Conservation (phyloP, 1,140 invertebrate species). For the Drosophila ercepeae region DNA sequence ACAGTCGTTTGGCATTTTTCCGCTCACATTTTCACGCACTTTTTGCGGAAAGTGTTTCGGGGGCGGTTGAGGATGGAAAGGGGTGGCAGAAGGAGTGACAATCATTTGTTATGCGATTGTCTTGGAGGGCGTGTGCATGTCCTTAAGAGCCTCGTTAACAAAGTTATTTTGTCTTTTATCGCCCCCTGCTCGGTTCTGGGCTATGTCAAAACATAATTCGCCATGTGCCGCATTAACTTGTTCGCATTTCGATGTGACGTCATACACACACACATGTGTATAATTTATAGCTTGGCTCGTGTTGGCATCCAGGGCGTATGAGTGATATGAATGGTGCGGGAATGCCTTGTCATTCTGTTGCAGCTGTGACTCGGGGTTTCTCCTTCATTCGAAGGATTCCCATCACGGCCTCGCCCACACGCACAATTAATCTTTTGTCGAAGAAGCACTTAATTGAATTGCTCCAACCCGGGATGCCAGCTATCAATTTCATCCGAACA, state of each 20-base stretch:
- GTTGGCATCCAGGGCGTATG: slow-evolving; percentile 70
- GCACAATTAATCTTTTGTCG: slow-evolving; percentile 77
- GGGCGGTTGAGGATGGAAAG: neutral
- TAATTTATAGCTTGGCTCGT: slow-evolving; percentile 67
- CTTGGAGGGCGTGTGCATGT: slow-evolving; percentile 49
- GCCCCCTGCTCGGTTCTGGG: slow-evolving; percentile 54
- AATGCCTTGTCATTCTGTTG: slow-evolving; percentile 74
- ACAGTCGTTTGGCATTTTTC: slow-evolving; percentile 69
- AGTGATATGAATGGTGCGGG: slow-evolving; percentile 42
- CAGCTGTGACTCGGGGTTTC: slow-evolving; percentile 25
- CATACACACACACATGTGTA: slow-evolving; percentile 42
- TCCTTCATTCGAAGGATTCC: no score
- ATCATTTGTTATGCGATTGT: slow-evolving; percentile 45
- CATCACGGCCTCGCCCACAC: no score
- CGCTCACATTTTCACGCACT: slow-evolving; percentile 52
- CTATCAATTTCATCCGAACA: slow-evolving; percentile 72
- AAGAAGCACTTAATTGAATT: slow-evolving; percentile 71
- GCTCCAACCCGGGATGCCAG: slow-evolving; percentile 32
- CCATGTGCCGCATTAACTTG: slow-evolving; percentile 71
- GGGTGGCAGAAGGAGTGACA: neutral
- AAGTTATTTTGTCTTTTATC: slow-evolving; percentile 83
- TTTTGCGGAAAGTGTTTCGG: slow-evolving; percentile 18
- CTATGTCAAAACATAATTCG: slow-evolving; percentile 74
- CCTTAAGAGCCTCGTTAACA: slow-evolving; percentile 81
- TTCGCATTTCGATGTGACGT: slow-evolving; percentile 66